Evolutionary conservation across 2,797 vertebrate species (phyloP).

Genomic region (Leptoclinus maculatus): DNA sequence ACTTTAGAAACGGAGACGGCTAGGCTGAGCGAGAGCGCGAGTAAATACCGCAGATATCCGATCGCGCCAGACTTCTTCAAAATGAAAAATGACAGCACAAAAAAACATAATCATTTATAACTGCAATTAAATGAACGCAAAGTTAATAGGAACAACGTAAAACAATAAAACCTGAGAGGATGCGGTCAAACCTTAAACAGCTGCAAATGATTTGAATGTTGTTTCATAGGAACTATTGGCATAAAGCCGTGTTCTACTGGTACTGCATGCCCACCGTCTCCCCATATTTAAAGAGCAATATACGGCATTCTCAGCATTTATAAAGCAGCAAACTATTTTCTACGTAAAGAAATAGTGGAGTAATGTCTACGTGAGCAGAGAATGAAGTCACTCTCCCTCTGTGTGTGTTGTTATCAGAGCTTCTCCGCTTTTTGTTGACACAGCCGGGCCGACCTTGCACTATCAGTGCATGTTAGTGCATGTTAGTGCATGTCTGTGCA

Average conservation of each 20-base stretch:
- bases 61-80: neutral
- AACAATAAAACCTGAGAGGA: slow-evolving; percentile 10
- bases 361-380: neutral
- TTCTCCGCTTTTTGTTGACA: neutral
- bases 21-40: neutral
- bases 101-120: neutral
- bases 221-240: neutral
- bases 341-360: neutral
- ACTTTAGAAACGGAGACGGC: slow-evolving; percentile 21
- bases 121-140: neutral
- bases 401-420: neutral
- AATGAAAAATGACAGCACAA: neutral
- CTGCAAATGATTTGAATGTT: neutral
- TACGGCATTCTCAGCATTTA: neutral
- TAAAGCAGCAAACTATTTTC: neutral
- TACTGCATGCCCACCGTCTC: neutral
- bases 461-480: neutral
- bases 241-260: neutral
- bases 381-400: neutral
- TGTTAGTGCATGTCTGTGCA: neutral
- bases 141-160: slow-evolving; percentile 4
- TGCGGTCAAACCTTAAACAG: slow-evolving; percentile 7
- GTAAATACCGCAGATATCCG: neutral
- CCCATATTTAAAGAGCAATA: neutral
- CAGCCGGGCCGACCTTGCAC: neutral